Percentiles rank a stretch among this genome's conserved stretches.
Evolutionary conservation across 2,888 invertebrate species (phyloP).

Genomic region (Macaria liturata): DNA sequence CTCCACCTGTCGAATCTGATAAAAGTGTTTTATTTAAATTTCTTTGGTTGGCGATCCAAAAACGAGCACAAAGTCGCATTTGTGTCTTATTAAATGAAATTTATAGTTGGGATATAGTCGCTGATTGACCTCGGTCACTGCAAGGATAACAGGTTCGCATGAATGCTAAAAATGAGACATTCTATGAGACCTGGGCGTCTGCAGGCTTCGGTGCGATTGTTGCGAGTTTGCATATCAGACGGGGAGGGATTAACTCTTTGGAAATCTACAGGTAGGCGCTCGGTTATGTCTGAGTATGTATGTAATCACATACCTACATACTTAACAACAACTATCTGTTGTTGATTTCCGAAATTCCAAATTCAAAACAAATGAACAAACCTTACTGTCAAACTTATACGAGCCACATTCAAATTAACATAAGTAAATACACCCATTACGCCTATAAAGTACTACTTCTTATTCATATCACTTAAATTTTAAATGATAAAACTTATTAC

Average conservation of each 20-base stretch:
- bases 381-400: no score
- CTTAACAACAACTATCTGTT: no score
- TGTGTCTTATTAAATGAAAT: conserved; percentile 84
- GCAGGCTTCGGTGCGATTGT: conserved; percentile 25
- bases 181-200: conserved; percentile 36
- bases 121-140: conserved; percentile 80
- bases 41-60: conserved; percentile 75
- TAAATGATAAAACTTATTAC: conserved; percentile 20
- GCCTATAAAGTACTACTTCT: conserved; percentile 16
- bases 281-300: no score
- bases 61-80: conserved; percentile 75
- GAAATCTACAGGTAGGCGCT: conserved; percentile 27
- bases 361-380: conserved; percentile 3
- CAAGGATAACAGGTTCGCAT: conserved; percentile 67
- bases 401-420: conserved; percentile 2
- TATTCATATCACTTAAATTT: conserved; percentile 28
- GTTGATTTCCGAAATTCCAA: conserved; percentile 2
- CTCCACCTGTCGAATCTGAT: conserved; percentile 83
- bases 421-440: conserved; percentile 9
- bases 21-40: conserved; percentile 83
- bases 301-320: no score
- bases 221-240: conserved; percentile 30
- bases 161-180: conserved; percentile 65
- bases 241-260: conserved; percentile 27
- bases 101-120: conserved; percentile 78